These are phyloP conservation scores for Acanthosepion lycidas DNA, from an alignment of 2,888 invertebrate genomes.

Conservation along the genomic window DNA sequence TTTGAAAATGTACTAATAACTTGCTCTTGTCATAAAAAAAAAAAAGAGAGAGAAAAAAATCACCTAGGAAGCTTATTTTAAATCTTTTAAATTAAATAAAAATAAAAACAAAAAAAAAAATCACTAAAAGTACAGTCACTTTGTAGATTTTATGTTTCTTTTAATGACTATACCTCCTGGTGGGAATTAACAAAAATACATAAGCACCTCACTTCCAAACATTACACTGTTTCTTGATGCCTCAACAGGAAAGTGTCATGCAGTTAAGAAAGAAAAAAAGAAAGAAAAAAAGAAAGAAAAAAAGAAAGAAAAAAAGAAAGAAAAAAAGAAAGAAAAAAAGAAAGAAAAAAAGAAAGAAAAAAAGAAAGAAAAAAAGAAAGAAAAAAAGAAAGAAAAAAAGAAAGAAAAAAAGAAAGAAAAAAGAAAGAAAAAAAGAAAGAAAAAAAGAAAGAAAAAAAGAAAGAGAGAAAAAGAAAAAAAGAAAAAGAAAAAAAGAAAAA, in stretches of 20 bases:
- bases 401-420: background rate
- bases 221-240: too few relatives aligned
- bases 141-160: background rate
- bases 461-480: background rate
- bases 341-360: background rate
- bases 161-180: background rate
- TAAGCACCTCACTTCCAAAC: too few relatives aligned
- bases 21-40: too few relatives aligned
- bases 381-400: background rate
- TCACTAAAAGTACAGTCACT: too few relatives aligned
- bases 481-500: too few relatives aligned
- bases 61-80: too few relatives aligned
- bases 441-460: slow-evolving; percentile 49
- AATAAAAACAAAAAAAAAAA: too few relatives aligned
- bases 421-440: slow-evolving; percentile 51
- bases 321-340: background rate
- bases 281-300: slow-evolving; percentile 51
- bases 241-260: too few relatives aligned
- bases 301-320: slow-evolving; percentile 49
- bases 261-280: background rate
- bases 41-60: too few relatives aligned
- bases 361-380: slow-evolving; percentile 59
- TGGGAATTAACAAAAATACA: too few relatives aligned
- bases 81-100: too few relatives aligned
- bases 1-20: too few relatives aligned